Conservation (phyloP, 2,888 invertebrate species). For the Heliconius ismenius region DNA sequence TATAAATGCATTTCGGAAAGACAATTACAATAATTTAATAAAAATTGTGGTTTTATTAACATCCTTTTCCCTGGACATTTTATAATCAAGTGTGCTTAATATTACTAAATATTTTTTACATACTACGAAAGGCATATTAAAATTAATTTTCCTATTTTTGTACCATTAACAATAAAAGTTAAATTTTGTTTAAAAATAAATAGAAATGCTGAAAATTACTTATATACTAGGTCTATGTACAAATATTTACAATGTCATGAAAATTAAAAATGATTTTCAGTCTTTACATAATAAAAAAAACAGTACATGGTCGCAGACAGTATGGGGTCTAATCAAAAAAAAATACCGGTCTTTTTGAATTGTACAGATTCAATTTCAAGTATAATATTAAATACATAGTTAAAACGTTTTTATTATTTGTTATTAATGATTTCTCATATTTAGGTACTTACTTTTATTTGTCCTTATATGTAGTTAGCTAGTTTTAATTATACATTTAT, state of each 20-base stretch:
- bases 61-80: not conserved
- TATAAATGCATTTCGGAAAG: slow-evolving; percentile 72
- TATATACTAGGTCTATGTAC: slow-evolving; percentile 43
- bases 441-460: not conserved
- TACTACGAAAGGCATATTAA: slow-evolving; percentile 22
- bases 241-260: slow-evolving; percentile 47
- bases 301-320: not conserved
- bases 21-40: slow-evolving; percentile 62
- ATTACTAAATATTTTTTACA: not conserved
- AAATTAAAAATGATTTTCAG: slow-evolving; percentile 45
- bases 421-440: not conserved
- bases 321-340: not conserved
- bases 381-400: not conserved
- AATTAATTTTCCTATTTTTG: slow-evolving; percentile 35
- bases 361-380: not conserved
- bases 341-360: not conserved
- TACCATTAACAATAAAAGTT: slow-evolving; percentile 37
- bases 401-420: not conserved
- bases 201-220: slow-evolving; percentile 38
- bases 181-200: slow-evolving; percentile 43
- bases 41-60: slow-evolving; percentile 48
- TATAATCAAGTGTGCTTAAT: not conserved
- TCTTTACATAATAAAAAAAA: slow-evolving; percentile 42
- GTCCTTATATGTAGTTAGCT: not conserved
- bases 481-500: not conserved